Evolutionary conservation across 2,797 vertebrate genomes (phyloP).

Genomic region (Babyrousa celebensis): DNA sequence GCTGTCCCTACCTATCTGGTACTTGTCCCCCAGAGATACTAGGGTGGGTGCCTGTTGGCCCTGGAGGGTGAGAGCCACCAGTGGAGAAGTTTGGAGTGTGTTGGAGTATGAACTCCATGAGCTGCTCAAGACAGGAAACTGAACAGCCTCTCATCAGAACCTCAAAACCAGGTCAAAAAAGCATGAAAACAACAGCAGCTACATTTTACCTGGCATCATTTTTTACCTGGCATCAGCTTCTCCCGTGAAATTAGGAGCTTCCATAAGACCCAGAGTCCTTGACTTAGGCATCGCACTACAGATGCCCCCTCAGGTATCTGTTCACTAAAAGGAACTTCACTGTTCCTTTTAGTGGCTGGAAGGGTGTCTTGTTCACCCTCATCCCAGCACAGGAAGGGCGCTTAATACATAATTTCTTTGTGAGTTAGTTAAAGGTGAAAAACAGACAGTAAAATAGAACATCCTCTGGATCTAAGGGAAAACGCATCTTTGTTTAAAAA

Average conservation of each 20-base stretch:
- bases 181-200: background rate
- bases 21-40: background rate
- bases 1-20: background rate
- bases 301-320: rapidly evolving
- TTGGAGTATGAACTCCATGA: rapidly evolving
- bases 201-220: rapidly evolving
- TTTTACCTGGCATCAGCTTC: rapidly evolving
- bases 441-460: background rate
- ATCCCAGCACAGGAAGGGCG: background rate
- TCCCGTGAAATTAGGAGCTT: background rate
- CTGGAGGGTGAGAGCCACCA: background rate
- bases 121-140: background rate
- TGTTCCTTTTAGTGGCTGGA: background rate
- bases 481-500: background rate
- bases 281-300: background rate
- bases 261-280: background rate
- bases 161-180: background rate
- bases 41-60: rapidly evolving
- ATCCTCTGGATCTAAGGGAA: background rate
- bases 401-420: background rate
- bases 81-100: too few species aligned
- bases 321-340: too few species aligned
- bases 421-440: slow-evolving; percentile 22
- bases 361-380: background rate
- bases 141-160: background rate